A percentile compares a stretch with the other conserved stretches of the same genome.
Evolutionary conservation across 1,140 invertebrate species (phyloP).

Genomic region (Maniola jurtina): DNA sequence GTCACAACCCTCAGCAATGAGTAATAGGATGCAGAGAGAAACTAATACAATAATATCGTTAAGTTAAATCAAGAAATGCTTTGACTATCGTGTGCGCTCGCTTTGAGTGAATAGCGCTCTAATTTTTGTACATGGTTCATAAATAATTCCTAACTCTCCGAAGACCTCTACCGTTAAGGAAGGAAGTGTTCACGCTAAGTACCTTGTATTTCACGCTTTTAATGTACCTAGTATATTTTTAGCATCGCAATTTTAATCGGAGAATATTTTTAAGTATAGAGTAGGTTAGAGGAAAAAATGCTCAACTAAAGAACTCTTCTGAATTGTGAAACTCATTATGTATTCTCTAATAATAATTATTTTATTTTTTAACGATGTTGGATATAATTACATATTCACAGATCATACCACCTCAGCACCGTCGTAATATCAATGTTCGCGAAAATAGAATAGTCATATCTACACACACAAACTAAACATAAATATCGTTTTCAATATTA

Average conservation of each 20-base stretch:
- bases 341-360: not conserved
- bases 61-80: too few species aligned
- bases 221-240: conserved; percentile 15
- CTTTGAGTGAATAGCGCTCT: conserved; percentile 21
- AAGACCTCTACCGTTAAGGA: conserved; percentile 24
- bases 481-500: conserved; percentile 28
- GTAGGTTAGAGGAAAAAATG: not conserved
- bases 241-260: not conserved
- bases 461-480: conserved; percentile 17
- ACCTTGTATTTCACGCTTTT: conserved; percentile 22
- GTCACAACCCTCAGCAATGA: too few species aligned
- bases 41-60: too few species aligned
- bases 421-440: conserved; percentile 8
- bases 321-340: not conserved
- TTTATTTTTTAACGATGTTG: not conserved
- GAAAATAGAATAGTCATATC: conserved; percentile 9
- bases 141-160: conserved; percentile 30
- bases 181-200: conserved; percentile 23
- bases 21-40: too few species aligned
- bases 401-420: not conserved
- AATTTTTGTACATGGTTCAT: conserved; percentile 29
- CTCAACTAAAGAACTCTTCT: not conserved
- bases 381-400: not conserved
- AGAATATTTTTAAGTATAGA: not conserved
- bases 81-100: not conserved